These are phyloP conservation scores for Cyrtonyx montezumae DNA, from an alignment of 2,113 vertebrate species.

Conservation along the genomic window DNA sequence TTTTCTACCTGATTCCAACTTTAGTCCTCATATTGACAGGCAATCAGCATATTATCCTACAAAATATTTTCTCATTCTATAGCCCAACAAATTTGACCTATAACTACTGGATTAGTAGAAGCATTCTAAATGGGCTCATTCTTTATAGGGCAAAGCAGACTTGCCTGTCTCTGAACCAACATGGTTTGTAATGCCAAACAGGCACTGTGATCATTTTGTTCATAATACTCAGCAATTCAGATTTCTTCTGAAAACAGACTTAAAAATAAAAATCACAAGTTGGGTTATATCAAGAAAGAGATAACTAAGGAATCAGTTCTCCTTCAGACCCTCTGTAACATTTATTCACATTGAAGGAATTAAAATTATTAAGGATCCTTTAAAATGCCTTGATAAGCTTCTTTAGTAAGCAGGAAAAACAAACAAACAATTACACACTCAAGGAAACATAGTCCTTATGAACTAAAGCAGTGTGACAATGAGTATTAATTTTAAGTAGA, in stretches of 20 bases:
- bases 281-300: not conserved
- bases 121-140: not conserved
- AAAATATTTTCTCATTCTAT: conserved; percentile 33
- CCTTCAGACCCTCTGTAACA: not conserved
- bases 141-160: not conserved
- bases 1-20: not conserved
- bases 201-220: not conserved
- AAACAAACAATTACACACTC: conserved; percentile 3
- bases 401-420: conserved; percentile 15
- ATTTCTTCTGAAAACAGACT: not conserved
- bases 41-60: not conserved
- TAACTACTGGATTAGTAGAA: not conserved
- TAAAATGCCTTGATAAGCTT: conserved; percentile 27
- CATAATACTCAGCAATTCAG: not conserved
- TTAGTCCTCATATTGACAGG: conserved; percentile 45
- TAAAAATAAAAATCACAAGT: too few species aligned
- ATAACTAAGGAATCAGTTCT: not conserved
- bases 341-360: conserved; percentile 19
- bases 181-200: not conserved
- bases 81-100: conserved; percentile 16
- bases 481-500: not conserved
- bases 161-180: not conserved
- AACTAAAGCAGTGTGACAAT: conserved; percentile 28
- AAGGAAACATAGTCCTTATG: conserved; percentile 29
- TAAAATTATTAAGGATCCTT: conserved; percentile 39